Evolutionary conservation across 2,888 invertebrate species (phyloP), one percentile per base, ranked within the genome.

Genomic region (Drosophila macrospina): DNA sequence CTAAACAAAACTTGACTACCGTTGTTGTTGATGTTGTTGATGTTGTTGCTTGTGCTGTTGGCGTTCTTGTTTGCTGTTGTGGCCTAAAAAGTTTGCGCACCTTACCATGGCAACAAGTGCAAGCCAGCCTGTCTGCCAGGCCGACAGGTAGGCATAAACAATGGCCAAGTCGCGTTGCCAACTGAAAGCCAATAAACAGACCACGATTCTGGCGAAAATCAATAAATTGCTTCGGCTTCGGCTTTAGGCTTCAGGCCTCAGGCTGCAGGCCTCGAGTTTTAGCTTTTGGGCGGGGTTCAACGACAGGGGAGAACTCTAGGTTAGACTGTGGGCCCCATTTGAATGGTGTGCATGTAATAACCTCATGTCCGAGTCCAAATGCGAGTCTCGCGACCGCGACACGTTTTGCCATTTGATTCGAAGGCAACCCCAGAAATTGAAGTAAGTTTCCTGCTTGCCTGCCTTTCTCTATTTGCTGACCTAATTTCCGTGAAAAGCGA

Each of bases 31-130:
- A 32, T 28, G 41, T 45, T 45, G 48, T 50, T 57, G 59, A 34
- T 67, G 15, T 47, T 65, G 57, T 37, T 65, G 16, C 50, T 65
- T 54, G 45, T 69, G 66, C 63, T 59, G 36, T 13, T 50, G 41
- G 13, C 20, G 34, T 57, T 74, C 63, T 56, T 56, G 66, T 42
- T 67, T 62, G 55, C 37, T 72, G 62, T 69, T 69, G 55, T 76
- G 74, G 76, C 70, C 74, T 54, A 72, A 77, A 68, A 69, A 66
- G 63, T 72, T 71, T 67, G 67, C 83, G 86, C 87, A 83, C 74
- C 69, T 85, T 85, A 54, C 80, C 86, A 85, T 85, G 87, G 87
- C 81, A 87, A 83, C 83, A 85, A 87, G 86, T 85, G 85, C 86
- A 76, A 70, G 69, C 70, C 20, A 15, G 41, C 36, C 39, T 34